Evolutionary conservation across 2,797 vertebrate genomes (phyloP), one percentile per base, ranked within the genome.

Genomic region (Rhynchonycteris naso): DNA sequence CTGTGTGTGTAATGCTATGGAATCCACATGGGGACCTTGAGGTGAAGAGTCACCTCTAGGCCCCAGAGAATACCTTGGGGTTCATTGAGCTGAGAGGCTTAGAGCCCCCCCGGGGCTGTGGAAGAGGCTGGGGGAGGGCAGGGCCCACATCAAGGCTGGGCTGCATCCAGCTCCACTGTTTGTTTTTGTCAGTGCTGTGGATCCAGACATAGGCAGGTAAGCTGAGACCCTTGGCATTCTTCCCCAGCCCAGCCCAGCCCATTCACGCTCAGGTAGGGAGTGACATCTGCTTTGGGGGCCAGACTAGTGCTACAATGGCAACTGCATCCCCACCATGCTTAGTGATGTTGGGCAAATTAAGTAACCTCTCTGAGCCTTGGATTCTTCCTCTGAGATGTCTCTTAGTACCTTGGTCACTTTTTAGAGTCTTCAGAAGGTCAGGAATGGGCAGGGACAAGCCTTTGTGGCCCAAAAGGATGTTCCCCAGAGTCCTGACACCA

Each of bases 371-470:
- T 65, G 66, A 88, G 66, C 78, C 78, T 63, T 69, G 11, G 33
- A 50, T 87, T 65, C 43, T 65, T 79, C 66, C 61, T 86, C 78
- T 80, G 54, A 88, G 82, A 88, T 35, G 52, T 35, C 61, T 91
- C 72, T 80, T 43, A 47, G 85, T 78, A 18, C 50, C 30, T 63
- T 74, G 47, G 47, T 79, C 47, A 82, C 47, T 63, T 82, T 58
- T 18, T 80, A 65, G 6, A 35, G 33, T 90, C 69, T 92, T 76
- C 50, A 69, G 33, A 90, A 65, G 56, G 58, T 50, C 75, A 50
- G 47, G 18, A 30, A 43, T 88, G 59, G 56, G 21, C 52, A 90
- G 33, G 59, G 68, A 28, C 12, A 68, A 71, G 24, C 16, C 15
- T 86, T 66, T 7, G 2, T 72, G 22, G 38, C 24, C n/a, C 26